A percentile compares a stretch with the other conserved stretches of the same genome.
These are phyloP conservation scores for Drosophila rhopaloa DNA, from an alignment of 1,140 invertebrate genomes.

Conservation along the genomic window DNA sequence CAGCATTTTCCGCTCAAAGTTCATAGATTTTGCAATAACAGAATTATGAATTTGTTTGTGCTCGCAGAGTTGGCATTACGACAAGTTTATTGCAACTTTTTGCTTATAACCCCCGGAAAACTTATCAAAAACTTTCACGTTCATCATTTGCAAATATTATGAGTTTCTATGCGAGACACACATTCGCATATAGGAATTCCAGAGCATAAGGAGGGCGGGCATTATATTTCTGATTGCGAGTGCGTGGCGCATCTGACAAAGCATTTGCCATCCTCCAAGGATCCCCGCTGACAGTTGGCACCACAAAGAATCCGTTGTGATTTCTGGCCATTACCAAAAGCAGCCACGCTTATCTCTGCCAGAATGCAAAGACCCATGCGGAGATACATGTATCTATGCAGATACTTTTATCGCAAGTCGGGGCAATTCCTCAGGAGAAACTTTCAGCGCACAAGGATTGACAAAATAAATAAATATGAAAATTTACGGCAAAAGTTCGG, in stretches of 20 bases:
- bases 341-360: slow-evolving; percentile 60
- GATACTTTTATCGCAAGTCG: slow-evolving; percentile 58
- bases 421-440: slow-evolving; percentile 40
- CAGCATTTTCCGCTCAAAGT: slow-evolving; percentile 41
- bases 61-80: slow-evolving; percentile 16
- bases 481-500: slow-evolving; percentile 77
- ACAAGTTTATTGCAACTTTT: slow-evolving; percentile 43
- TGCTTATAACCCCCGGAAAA: slow-evolving; percentile 16
- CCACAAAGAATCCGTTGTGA: slow-evolving; percentile 65
- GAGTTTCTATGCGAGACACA: slow-evolving; percentile 63
- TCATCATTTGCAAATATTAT: slow-evolving; percentile 83
- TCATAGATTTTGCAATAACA: slow-evolving; percentile 66
- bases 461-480: slow-evolving; percentile 84
- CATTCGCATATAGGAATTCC: slow-evolving; percentile 14
- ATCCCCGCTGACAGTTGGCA: slow-evolving; percentile 60
- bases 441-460: slow-evolving; percentile 72
- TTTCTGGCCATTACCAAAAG: slow-evolving; percentile 76
- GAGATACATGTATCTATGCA: slow-evolving; percentile 57
- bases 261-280: slow-evolving; percentile 1
- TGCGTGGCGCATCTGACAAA: slow-evolving; percentile 59
- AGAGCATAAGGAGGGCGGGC: slow-evolving; percentile 18
- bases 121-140: slow-evolving; percentile 82
- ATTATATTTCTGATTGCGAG: slow-evolving; percentile 77
- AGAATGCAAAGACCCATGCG: slow-evolving; percentile 49
- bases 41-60: slow-evolving; percentile 68